Evolutionary conservation across 2,888 invertebrate species (phyloP).

Genomic region (Campoplex nolae): DNA sequence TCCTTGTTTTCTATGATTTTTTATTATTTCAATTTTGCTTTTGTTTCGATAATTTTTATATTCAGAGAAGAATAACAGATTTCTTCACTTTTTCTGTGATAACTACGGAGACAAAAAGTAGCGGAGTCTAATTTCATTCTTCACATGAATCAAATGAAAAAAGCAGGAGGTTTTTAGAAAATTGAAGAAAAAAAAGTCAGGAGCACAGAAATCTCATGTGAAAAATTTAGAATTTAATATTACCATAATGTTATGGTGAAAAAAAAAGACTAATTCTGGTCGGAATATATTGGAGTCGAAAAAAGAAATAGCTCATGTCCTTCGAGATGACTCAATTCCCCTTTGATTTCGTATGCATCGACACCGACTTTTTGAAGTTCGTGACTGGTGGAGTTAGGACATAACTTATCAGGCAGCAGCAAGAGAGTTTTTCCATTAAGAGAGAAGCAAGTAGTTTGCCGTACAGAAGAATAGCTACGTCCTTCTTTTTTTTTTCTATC

Average conservation of each 20-base stretch:
- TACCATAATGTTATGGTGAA: background rate
- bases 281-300: background rate
- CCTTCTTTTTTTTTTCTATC: slow-evolving; percentile 5
- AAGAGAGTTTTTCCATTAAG: slow-evolving; percentile 41
- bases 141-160: background rate
- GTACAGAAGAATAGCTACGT: background rate
- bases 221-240: background rate
- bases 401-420: slow-evolving; percentile 1
- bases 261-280: background rate
- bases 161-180: background rate
- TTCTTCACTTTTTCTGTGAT: background rate
- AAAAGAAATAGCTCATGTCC: slow-evolving; percentile 3
- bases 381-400: slow-evolving; percentile 25
- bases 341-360: slow-evolving; percentile 43
- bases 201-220: background rate
- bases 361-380: slow-evolving; percentile 18
- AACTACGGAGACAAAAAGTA: no score
- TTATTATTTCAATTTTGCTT: no score
- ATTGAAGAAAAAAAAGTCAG: background rate
- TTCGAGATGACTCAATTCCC: slow-evolving; percentile 13
- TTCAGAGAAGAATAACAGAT: no score
- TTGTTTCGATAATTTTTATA: background rate
- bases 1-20: background rate
- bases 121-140: no score
- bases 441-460: slow-evolving; percentile 31